These are phyloP conservation scores for Yponomeuta cagnagella DNA, from an alignment of 2,888 invertebrate species.

Conservation along the genomic window DNA sequence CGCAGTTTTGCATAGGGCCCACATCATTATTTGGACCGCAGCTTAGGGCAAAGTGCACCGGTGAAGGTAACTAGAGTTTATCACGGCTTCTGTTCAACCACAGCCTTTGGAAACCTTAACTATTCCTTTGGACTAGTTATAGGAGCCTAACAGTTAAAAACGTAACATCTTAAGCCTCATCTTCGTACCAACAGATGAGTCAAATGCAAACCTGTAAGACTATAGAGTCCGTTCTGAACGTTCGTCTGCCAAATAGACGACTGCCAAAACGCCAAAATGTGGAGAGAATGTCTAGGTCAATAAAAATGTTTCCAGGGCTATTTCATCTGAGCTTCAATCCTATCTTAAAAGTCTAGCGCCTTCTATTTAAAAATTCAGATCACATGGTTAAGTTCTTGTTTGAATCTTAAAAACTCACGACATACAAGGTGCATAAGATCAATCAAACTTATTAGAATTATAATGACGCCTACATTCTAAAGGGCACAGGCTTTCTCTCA, in stretches of 20 bases:
- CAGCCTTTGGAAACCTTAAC: not conserved
- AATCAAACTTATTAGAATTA: not conserved
- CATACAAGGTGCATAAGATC: no score
- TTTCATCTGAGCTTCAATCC: no score
- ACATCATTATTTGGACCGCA: constrained; percentile 61
- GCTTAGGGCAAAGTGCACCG: constrained; percentile 19
- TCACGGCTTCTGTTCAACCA: no score
- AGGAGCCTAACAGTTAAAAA: not conserved
- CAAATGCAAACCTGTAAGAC: not conserved
- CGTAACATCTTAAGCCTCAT: not conserved
- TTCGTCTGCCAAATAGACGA: not conserved
- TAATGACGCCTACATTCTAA: not conserved
- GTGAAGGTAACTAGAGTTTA: not conserved
- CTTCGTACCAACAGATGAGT: not conserved
- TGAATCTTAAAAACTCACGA: no score
- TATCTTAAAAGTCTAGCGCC: no score
- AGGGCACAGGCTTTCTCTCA: not conserved
- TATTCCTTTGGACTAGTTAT: not conserved
- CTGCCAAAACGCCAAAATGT: not conserved
- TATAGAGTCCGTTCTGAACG: not conserved
- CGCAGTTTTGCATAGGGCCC: constrained; percentile 58
- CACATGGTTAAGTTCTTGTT: no score
- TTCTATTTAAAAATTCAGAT: no score
- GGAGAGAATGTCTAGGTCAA: no score
- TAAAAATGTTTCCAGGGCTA: no score